Base-by-base conservation (phyloP, 2,888 invertebrate genomes). In the Dyspetes luteomarginatus region DNA sequence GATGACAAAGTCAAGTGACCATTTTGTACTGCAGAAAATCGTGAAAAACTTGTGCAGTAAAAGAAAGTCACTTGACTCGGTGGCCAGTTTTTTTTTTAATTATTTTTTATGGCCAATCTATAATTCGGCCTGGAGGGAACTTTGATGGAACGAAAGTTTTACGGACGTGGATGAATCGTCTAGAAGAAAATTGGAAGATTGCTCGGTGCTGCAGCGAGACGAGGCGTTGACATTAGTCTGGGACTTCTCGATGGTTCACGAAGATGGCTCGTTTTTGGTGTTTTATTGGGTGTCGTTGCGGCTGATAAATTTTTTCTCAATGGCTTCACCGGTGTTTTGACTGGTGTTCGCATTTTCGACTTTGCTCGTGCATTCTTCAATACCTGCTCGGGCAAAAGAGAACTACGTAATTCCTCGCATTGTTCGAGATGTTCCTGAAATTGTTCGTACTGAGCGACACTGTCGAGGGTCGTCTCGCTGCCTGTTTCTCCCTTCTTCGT, bases 341-440 rank as follows among this genome's bases (percentile, higher is more conserved):
- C 86, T 24, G 85, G 85, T 0, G 84, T 85, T 69, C 83, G 83
- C 81, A 84, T 83, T 1, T 84, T 82, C 86, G 87, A 41, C 83
- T 85, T 43, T 88, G 90, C 15, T 85, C 28, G 79, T 88, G 91
- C 26, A 84, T 88, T 41, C 80, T 88, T 85, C 85, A 93, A 4
- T 80, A 87, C 52, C 65, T 92, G 48, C 88, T 88, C 88, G 0
- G 90, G 89, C 17, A 92, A 92, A 89, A 94, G 90, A 0, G 94
- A 94, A 82, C 94, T 94, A 78, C 94, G 93, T 26, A 94, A 89
- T 81, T 93, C 93, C 64, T 93, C 92, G 41, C 93, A 92, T 41
- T 93, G 92, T 69, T 93, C 92, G 56, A 94, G 92, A 78, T 92
- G 91, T 43, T 94, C 93, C 93, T 94, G 92, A 15, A 92, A 93